Evolutionary conservation across 2,888 invertebrate species (phyloP), one percentile per base, ranked within the genome.

Genomic region (Trimorus sp.): DNA sequence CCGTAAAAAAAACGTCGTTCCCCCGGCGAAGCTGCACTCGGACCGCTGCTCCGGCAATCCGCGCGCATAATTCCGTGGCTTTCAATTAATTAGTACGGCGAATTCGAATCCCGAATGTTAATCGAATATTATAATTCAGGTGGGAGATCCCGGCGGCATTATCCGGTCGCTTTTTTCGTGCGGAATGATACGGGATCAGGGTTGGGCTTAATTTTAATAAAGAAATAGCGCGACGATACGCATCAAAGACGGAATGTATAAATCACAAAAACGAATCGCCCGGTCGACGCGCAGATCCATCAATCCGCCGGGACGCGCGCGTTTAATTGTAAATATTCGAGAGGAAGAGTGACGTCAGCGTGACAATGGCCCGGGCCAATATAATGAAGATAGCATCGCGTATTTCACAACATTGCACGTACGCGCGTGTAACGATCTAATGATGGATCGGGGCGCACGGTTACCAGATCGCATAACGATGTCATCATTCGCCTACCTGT

Each of bases 401-500:
- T 49, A 60, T 65, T 78, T 78, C 78, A 73, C 59, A 78, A 73
- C 49, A 79, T 65, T 75, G 70, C 63, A 75, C 58, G 38, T 53
- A 53, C 53, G 11, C 48, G 49, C 45, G 58, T 12, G 48, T 65
- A 80, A 76, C 71, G 60, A 70, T 76, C 62, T 69, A 70, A 71
- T 81, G 75, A 81, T 81, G 58, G 68, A 76, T 75, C 76, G 70
- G 45, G 59, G 38, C 15, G 15, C 65, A 51, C 58, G 49, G 74
- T 59, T 59, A 68, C 51, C 79, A 74, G 73, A 74, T 75, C 71
- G 56, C 76, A 65, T 66, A 66, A 68, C 68, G 81, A 77, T 81
- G 79, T 80, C 80, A 70, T 75, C 60, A 70, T 80, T 75, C 53
- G 74, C 74, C 80, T 80, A 80, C 76, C 76, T 76, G 80, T 76